Conservation (phyloP, 2,888 invertebrate species). For the Aphidoletes aphidimyza region DNA sequence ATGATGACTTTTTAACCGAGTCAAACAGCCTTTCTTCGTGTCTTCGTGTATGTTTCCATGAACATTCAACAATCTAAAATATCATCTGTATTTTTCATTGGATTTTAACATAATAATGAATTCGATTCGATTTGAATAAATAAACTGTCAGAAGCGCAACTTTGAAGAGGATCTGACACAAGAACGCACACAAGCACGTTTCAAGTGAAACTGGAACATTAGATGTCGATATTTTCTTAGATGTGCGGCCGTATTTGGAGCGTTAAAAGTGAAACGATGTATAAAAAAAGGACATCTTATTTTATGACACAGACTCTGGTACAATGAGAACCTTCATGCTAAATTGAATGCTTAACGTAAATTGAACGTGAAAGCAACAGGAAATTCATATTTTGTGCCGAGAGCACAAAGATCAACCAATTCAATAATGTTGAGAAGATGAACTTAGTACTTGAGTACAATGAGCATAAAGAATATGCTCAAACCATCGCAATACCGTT, state of each 20-base stretch:
- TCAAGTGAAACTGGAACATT: no score
- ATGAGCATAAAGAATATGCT: background rate
- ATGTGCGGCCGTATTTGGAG: background rate
- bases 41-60: background rate
- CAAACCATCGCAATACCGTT: background rate
- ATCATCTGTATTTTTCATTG: background rate
- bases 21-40: background rate
- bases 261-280: background rate
- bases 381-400: slow-evolving; percentile 36
- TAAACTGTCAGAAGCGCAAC: background rate
- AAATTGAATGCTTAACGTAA: slow-evolving; percentile 16
- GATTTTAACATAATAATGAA: slow-evolving; percentile 35
- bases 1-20: slow-evolving; percentile 23
- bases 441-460: background rate
- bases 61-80: no score
- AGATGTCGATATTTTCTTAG: background rate
- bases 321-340: background rate
- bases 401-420: background rate
- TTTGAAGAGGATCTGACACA: background rate
- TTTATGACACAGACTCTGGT: background rate
- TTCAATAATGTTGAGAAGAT: background rate
- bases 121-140: slow-evolving; percentile 24
- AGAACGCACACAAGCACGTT: no score
- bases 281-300: slow-evolving; percentile 37
- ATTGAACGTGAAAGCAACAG: slow-evolving; percentile 36